Evolutionary conservation across 2,113 vertebrate species (phyloP).

Genomic region (Tetrax tetrax): DNA sequence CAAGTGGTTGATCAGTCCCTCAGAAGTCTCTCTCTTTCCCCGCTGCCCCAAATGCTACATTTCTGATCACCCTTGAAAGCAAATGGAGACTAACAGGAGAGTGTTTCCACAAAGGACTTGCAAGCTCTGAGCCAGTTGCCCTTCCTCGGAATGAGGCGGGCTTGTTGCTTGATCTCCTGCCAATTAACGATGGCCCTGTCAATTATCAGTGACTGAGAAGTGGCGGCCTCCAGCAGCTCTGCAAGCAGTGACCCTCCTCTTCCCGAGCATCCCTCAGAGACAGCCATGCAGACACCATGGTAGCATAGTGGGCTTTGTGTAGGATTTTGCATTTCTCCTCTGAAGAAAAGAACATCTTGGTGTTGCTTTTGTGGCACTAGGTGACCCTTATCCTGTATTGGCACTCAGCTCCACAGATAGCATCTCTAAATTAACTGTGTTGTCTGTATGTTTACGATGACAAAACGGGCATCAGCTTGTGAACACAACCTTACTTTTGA

Average conservation of each 20-base stretch:
- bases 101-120: neutral
- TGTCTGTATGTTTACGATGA: neutral
- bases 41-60: no score
- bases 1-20: neutral
- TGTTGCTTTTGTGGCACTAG: neutral
- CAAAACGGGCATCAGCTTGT: neutral
- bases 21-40: neutral
- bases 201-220: neutral
- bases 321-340: neutral
- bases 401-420: neutral
- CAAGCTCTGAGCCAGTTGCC: neutral
- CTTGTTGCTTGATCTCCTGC: neutral
- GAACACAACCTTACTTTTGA: neutral
- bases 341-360: neutral
- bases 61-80: neutral
- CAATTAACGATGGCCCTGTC: neutral
- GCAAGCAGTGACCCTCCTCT: neutral
- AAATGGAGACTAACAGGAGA: neutral
- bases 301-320: accelerated
- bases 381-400: neutral
- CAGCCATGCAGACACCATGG: accelerated
- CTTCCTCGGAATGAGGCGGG: neutral
- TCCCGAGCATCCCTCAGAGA: neutral
- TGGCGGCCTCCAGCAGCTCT: neutral
- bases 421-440: neutral